phyloP scores from a whole-genome alignment of 2,888 invertebrate species.

The Callyntrura sp. region DNA sequence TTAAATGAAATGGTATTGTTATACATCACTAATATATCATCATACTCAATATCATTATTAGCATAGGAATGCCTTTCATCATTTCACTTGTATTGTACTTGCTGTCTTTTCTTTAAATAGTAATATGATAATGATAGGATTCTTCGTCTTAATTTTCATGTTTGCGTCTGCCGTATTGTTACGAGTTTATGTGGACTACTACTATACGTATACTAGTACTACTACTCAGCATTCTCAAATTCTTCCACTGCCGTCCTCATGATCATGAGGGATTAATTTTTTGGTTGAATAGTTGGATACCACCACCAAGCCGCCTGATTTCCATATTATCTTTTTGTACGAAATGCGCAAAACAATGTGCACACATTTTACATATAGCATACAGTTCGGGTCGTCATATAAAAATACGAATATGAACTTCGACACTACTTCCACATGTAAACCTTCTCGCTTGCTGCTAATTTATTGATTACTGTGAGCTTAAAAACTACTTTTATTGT shows the following conservation, averaged over 20 bases:
- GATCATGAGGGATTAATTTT: conserved; percentile 34
- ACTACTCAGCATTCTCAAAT: conserved; percentile 23
- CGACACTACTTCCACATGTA: conserved; percentile 17
- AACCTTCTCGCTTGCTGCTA: background rate
- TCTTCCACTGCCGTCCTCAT: conserved; percentile 39
- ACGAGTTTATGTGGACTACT: background rate
- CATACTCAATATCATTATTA: too few species aligned
- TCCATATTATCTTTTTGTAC: conserved; percentile 31
- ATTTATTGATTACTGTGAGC: background rate
- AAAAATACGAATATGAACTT: conserved; percentile 38
- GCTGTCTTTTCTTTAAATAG: too few species aligned
- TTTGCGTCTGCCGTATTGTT: background rate
- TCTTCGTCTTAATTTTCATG: background rate
- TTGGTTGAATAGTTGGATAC: conserved; percentile 46
- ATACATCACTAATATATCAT: too few species aligned
- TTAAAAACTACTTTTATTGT: background rate
- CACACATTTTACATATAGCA: background rate
- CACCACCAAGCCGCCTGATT: conserved; percentile 21
- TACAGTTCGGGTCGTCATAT: background rate
- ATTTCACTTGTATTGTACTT: too few species aligned
- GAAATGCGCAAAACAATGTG: conserved; percentile 8
- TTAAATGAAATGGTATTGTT: too few species aligned
- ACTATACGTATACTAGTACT: background rate
- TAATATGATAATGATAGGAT: background rate
- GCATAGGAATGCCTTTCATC: too few species aligned